Conservation (phyloP, 2,888 invertebrate species). For the Drosophila neonasuta region DNA sequence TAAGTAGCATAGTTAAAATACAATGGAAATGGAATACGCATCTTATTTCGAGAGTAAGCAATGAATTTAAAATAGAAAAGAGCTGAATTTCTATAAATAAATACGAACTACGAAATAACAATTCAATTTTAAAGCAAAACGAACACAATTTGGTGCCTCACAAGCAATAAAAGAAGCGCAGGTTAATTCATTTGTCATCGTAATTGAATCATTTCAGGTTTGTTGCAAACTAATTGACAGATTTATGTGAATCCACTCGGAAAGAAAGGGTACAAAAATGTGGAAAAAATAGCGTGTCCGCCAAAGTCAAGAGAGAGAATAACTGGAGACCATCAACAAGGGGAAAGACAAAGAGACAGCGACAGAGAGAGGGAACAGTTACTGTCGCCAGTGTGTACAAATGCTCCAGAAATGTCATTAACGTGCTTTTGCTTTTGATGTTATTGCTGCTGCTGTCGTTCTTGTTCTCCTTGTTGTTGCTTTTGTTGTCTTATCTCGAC, state of each 20-base stretch:
- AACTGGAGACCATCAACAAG: not conserved
- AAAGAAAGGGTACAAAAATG: slow-evolving; percentile 54
- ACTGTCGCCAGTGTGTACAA: slow-evolving; percentile 38
- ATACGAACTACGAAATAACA: not conserved
- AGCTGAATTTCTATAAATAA: not conserved
- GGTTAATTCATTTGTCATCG: not conserved
- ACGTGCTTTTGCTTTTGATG: slow-evolving; percentile 57
- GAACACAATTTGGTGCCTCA: not conserved
- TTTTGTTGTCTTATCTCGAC: slow-evolving; percentile 57
- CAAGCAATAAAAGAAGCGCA: not conserved
- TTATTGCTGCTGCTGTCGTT: slow-evolving; percentile 15
- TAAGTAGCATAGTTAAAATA: not conserved
- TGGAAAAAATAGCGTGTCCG: slow-evolving; percentile 61
- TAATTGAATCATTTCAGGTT: slow-evolving; percentile 6
- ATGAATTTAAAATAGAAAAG: not conserved
- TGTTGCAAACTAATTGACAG: slow-evolving; percentile 23
- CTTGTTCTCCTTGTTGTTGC: slow-evolving; percentile 7
- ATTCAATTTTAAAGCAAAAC: not conserved
- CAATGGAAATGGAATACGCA: not conserved
- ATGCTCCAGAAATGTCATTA: slow-evolving; percentile 72
- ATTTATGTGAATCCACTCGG: slow-evolving; percentile 5
- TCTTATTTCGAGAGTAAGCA: not conserved
- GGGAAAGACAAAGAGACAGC: not conserved
- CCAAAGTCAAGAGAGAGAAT: slow-evolving; percentile 30
- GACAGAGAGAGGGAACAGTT: slow-evolving; percentile 16